Evolutionary conservation across 2,888 invertebrate species (phyloP).

Genomic region (Ceriagrion tenellum): DNA sequence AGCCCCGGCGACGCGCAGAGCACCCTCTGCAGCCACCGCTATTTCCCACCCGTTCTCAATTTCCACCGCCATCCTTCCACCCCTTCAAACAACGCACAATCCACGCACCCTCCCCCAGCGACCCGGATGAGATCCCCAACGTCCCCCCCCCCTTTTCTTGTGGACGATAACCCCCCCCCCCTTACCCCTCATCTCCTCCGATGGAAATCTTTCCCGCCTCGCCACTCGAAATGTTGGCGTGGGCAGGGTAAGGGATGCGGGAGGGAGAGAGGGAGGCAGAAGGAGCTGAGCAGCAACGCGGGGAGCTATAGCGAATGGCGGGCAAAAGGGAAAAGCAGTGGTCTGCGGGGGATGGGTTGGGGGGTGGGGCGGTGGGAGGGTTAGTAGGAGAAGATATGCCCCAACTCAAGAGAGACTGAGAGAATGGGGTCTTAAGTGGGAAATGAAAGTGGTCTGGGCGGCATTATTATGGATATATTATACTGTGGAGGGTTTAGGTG

Average conservation of each 20-base stretch:
- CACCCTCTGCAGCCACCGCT: no score
- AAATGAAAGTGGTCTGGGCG: slow-evolving; percentile 58
- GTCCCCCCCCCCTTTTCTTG: not conserved
- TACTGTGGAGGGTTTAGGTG: not conserved
- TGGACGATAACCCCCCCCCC: not conserved
- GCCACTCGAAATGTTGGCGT: not conserved
- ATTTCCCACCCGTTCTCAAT: no score
- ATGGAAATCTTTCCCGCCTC: no score
- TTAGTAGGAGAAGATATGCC: not conserved
- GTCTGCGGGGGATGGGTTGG: not conserved
- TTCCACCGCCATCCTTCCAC: not conserved
- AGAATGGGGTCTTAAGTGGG: slow-evolving; percentile 49
- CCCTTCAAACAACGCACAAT: no score
- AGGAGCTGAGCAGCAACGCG: not conserved
- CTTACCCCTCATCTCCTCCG: no score
- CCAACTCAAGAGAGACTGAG: slow-evolving; percentile 14
- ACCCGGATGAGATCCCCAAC: no score
- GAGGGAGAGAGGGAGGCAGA: no score
- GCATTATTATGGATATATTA: slow-evolving; percentile 58
- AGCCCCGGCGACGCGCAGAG: no score
- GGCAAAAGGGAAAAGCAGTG: not conserved
- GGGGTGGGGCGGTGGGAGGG: not conserved
- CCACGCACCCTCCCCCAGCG: no score
- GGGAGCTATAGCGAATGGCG: not conserved
- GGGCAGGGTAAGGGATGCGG: not conserved